Evolutionary conservation across 2,797 vertebrate genomes (phyloP).

Genomic region (Austrolebias charrua): DNA sequence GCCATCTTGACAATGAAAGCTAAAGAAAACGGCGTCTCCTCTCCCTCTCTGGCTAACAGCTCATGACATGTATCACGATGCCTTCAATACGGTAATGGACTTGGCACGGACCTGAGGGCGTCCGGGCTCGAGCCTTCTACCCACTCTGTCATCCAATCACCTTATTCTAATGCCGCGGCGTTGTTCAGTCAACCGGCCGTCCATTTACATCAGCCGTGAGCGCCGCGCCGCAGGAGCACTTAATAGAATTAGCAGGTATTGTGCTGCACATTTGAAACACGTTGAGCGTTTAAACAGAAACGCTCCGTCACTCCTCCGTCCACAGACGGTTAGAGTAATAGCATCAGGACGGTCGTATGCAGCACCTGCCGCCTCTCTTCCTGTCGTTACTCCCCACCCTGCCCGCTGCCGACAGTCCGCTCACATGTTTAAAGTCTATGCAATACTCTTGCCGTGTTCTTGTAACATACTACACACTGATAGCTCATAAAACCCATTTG

Average conservation of each 20-base stretch:
- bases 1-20: constrained; percentile 71
- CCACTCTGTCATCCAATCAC: constrained; percentile 79
- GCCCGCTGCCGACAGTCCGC: constrained; percentile 39
- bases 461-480: constrained; percentile 57
- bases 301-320: constrained; percentile 47
- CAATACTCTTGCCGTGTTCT: constrained; percentile 63
- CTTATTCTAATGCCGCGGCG: constrained; percentile 81
- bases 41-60: constrained; percentile 46
- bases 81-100: constrained; percentile 84
- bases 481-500: constrained; percentile 61
- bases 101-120: constrained; percentile 72
- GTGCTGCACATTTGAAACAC: constrained; percentile 80
- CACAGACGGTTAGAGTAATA: constrained; percentile 57
- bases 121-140: constrained; percentile 60
- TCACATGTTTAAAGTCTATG: constrained; percentile 53
- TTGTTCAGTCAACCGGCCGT: constrained; percentile 79
- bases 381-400: constrained; percentile 46
- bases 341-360: constrained; percentile 12
- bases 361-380: constrained; percentile 38
- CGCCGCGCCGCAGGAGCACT: constrained; percentile 72
- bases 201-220: constrained; percentile 81
- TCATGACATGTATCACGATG: constrained; percentile 68
- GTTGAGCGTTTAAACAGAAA: constrained; percentile 63
- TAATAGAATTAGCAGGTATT: constrained; percentile 85
- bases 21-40: constrained; percentile 59